Conservation (phyloP, 1,140 invertebrate genomes). For the Berghia stephanieae region DNA sequence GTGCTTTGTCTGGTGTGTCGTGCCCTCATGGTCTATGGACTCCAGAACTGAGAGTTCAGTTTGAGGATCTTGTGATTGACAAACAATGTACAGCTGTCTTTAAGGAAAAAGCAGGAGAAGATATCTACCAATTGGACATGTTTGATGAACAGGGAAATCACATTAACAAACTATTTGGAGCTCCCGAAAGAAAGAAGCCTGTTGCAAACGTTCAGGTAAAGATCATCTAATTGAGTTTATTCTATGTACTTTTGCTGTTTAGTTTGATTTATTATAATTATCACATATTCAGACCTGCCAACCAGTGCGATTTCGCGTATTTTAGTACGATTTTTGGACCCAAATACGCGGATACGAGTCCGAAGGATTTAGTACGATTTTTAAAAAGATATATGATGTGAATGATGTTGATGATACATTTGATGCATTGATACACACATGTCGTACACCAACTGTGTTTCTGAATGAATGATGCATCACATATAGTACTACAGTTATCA, state of each 20-base stretch:
- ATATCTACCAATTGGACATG: constrained; percentile 44
- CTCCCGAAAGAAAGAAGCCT: constrained; percentile 16
- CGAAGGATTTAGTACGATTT: too few relatives aligned
- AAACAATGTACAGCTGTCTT: constrained; percentile 47
- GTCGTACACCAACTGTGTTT: too few relatives aligned
- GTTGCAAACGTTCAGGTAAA: not conserved
- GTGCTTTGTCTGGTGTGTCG: constrained; percentile 67
- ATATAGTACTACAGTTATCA: too few relatives aligned
- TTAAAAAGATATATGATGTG: too few relatives aligned
- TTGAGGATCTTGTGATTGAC: constrained; percentile 58
- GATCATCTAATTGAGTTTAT: not conserved
- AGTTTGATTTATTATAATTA: not conserved
- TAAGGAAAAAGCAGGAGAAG: constrained; percentile 31
- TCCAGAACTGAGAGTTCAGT: constrained; percentile 57
- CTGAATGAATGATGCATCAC: too few relatives aligned
- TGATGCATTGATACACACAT: too few relatives aligned
- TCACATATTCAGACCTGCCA: too few relatives aligned
- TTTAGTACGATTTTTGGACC: too few relatives aligned
- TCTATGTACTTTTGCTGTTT: not conserved
- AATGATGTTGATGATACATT: too few relatives aligned
- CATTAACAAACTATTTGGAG: constrained; percentile 49
- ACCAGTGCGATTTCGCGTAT: too few relatives aligned
- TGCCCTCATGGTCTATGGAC: constrained; percentile 53
- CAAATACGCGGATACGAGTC: too few relatives aligned
- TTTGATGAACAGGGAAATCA: constrained; percentile 41